phyloP scores from a whole-genome alignment of 1,140 invertebrate genomes.

The Zaprionus kolodkinae region DNA sequence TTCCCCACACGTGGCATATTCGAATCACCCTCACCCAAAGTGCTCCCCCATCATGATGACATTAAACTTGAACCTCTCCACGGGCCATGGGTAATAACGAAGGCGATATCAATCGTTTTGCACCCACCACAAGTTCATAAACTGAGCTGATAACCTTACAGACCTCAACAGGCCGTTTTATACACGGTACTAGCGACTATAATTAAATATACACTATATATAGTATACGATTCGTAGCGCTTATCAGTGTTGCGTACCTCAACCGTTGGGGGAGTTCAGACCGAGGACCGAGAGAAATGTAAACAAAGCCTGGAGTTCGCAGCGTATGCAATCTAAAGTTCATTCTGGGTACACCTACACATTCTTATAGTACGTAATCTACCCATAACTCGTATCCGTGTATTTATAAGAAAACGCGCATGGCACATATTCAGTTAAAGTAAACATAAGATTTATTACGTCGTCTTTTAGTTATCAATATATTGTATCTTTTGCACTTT shows the following conservation, averaged over 20 bases:
- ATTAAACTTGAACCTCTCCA: conserved; percentile 18
- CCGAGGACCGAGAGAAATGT: conserved; percentile 13
- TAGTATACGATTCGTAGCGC: not conserved
- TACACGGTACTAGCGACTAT: conserved; percentile 5
- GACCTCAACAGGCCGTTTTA: not conserved
- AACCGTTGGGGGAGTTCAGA: not conserved
- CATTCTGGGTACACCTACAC: conserved; percentile 1
- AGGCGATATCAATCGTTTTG: conserved; percentile 20
- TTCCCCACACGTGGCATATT: not conserved
- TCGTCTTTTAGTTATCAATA: conserved; percentile 27
- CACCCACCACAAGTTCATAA: conserved; percentile 12
- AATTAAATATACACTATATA: conserved; percentile 18
- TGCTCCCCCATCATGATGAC: not conserved
- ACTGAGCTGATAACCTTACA: conserved; percentile 27
- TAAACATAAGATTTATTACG: conserved; percentile 26
- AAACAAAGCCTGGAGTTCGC: conserved; percentile 22
- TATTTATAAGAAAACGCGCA: conserved; percentile 11
- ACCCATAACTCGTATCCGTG: conserved; percentile 8
- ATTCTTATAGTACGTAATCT: not conserved
- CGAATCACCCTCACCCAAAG: not conserved
- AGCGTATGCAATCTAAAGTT: conserved; percentile 31
- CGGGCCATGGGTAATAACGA: conserved; percentile 1
- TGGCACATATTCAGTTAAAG: conserved; percentile 10
- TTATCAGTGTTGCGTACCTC: conserved; percentile 20
- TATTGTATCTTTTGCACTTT: conserved; percentile 24